Conservation (phyloP, 2,888 invertebrate species). For the Periphyllus acericola region DNA sequence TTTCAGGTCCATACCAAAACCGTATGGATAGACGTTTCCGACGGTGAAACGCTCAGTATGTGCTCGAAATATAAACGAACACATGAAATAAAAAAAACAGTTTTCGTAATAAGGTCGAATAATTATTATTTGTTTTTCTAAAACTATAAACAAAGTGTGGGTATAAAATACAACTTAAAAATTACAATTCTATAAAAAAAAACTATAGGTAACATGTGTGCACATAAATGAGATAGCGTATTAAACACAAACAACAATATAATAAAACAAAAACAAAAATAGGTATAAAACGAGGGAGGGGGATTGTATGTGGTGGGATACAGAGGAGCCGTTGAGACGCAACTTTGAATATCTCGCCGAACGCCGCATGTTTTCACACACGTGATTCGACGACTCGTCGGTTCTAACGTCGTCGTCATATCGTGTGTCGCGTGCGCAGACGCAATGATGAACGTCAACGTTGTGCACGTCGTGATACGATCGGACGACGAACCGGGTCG, state of each 20-base stretch:
- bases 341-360: not conserved
- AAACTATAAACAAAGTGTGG: not conserved
- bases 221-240: not conserved
- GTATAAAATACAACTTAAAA: not conserved
- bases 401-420: not conserved
- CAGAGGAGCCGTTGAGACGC: too few species aligned
- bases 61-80: not conserved
- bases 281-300: slow-evolving; percentile 40
- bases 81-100: not conserved
- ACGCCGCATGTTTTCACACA: not conserved
- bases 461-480: too few species aligned
- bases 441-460: too few species aligned
- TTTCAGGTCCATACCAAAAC: not conserved
- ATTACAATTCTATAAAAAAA: slow-evolving; percentile 19
- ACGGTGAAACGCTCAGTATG: not conserved
- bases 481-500: too few species aligned
- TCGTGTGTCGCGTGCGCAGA: too few species aligned
- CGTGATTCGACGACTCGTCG: not conserved
- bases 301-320: too few species aligned
- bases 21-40: not conserved
- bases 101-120: too few species aligned
- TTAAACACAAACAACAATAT: not conserved
- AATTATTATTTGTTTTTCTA: not conserved
- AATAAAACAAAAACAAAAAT: not conserved
- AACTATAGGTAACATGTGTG: slow-evolving; percentile 37